phyloP scores from a whole-genome alignment of 2,113 vertebrate species.

The Gobio gobio region DNA sequence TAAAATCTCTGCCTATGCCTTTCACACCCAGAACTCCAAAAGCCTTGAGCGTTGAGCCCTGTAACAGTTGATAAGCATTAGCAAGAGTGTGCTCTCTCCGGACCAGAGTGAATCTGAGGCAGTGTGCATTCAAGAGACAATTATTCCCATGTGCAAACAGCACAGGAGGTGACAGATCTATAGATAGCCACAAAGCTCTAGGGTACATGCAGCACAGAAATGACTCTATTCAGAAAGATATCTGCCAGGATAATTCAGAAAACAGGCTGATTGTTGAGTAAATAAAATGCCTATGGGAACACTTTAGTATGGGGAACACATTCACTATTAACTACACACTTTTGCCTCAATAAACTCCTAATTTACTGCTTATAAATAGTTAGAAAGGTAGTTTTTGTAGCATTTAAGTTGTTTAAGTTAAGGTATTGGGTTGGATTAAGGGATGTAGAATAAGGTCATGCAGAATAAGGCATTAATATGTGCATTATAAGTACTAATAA shows the following conservation, averaged over 20 bases:
- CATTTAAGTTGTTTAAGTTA: too few relatives aligned
- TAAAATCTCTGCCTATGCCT: neutral
- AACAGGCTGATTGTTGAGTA: neutral
- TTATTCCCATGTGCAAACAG: constrained; percentile 43
- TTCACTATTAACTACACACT: too few relatives aligned
- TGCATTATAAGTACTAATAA: too few relatives aligned
- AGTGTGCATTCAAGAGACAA: neutral
- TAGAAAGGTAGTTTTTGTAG: too few relatives aligned
- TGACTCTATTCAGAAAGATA: neutral
- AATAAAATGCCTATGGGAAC: neutral
- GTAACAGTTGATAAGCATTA: constrained; percentile 8
- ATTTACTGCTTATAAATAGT: too few relatives aligned
- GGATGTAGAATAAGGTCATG: too few relatives aligned
- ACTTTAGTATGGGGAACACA: too few relatives aligned
- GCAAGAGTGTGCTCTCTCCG: neutral
- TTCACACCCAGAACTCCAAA: neutral
- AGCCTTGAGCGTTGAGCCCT: constrained; percentile 24
- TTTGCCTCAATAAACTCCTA: too few relatives aligned
- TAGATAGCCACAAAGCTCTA: constrained; percentile 9
- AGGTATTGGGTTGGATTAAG: too few relatives aligned
- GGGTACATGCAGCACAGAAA: neutral
- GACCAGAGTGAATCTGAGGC: constrained; percentile 19
- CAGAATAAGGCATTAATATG: too few relatives aligned
- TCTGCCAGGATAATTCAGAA: neutral
- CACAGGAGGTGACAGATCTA: constrained; percentile 28